phyloP scores from a whole-genome alignment of 37 sponge, comb jelly and placozoan genomes.

The Halichondria panicea region DNA sequence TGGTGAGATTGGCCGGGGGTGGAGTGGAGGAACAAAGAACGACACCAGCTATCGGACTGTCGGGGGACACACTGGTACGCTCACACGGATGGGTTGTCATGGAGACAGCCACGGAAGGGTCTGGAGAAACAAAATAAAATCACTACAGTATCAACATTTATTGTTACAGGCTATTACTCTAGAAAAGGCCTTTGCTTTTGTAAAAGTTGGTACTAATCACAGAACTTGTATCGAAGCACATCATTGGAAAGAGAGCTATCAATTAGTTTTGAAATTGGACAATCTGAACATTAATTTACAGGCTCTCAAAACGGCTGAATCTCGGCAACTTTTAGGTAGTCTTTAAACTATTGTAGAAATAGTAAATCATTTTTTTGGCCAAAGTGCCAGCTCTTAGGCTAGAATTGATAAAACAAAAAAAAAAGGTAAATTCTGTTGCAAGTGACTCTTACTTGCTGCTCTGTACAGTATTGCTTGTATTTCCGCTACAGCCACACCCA shows the following conservation, averaged over 20 bases:
- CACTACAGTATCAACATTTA: not conserved
- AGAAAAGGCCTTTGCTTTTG: too few relatives aligned
- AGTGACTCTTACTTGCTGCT: constrained; percentile 27
- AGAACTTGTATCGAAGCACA: too few relatives aligned
- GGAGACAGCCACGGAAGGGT: constrained; percentile 41
- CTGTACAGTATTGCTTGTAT: constrained; percentile 31
- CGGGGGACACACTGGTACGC: constrained; percentile 9
- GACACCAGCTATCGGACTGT: constrained; percentile 28
- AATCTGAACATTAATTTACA: too few relatives aligned
- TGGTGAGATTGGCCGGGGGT: not conserved
- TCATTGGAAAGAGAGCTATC: too few relatives aligned
- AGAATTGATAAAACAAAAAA: too few relatives aligned
- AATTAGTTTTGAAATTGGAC: too few relatives aligned
- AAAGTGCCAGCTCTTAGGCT: too few relatives aligned
- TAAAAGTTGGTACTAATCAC: too few relatives aligned
- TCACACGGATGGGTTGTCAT: constrained; percentile 25
- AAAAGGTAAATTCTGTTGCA: not conserved
- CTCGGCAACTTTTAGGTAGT: too few relatives aligned
- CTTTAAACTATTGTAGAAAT: not conserved
- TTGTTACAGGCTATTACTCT: not conserved
- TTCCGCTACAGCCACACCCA: constrained; percentile 41
- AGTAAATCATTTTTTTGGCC: too few relatives aligned
- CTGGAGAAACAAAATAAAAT: constrained; percentile 22
- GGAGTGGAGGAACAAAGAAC: constrained; percentile 16
- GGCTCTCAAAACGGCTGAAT: too few relatives aligned